phyloP scores from a whole-genome alignment of 64 coral and sea anemone species.

The Actinia tenebrosa region DNA sequence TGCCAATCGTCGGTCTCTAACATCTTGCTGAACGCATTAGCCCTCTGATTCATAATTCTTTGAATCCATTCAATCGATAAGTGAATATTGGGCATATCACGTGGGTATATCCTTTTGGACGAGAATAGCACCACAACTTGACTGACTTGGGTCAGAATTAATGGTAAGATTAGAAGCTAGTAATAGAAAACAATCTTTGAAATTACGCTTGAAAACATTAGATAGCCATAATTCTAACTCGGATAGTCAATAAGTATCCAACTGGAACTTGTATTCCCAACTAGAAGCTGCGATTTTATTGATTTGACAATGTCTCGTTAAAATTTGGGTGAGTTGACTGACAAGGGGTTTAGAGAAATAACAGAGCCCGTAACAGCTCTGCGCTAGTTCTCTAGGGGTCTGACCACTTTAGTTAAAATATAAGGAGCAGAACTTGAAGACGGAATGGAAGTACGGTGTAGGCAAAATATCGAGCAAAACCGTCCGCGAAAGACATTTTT shows the following conservation, averaged over 20 bases:
- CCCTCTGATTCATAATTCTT: no score
- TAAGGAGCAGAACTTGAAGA: slow-evolving; percentile 41
- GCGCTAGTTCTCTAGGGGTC: slow-evolving; percentile 18
- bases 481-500: not conserved
- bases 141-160: no score
- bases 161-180: no score
- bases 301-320: slow-evolving; percentile 35
- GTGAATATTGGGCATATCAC: no score
- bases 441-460: slow-evolving; percentile 55
- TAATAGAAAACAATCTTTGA: not conserved
- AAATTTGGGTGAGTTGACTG: not conserved
- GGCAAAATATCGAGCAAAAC: not conserved
- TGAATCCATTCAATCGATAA: no score
- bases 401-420: slow-evolving; percentile 45
- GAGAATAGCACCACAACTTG: no score
- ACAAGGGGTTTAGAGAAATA: not conserved
- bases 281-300: slow-evolving; percentile 10
- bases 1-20: no score
- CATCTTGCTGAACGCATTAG: no score
- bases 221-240: slow-evolving; percentile 36
- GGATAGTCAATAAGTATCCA: slow-evolving; percentile 40
- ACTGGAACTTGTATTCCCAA: slow-evolving; percentile 10
- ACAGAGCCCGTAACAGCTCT: not conserved
- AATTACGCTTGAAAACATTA: not conserved
- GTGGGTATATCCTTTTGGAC: no score